These are phyloP conservation scores for Agrotis ipsilon DNA, from an alignment of 2,888 invertebrate species.

Conservation along the genomic window DNA sequence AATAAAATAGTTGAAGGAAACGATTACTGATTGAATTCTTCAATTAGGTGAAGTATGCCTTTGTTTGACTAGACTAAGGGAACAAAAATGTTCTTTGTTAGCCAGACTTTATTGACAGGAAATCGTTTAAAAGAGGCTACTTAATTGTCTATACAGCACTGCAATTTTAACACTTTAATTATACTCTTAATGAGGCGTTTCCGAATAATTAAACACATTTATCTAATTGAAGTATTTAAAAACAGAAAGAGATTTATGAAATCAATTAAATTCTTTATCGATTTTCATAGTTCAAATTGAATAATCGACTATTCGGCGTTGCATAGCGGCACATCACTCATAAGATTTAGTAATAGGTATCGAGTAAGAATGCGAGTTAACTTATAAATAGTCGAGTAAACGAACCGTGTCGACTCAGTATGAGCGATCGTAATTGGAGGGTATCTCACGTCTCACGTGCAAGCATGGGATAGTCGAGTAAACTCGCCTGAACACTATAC, in stretches of 20 bases:
- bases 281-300: slow-evolving; percentile 26
- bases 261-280: slow-evolving; percentile 31
- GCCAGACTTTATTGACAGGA: slow-evolving; percentile 36
- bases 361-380: slow-evolving; percentile 54
- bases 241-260: slow-evolving; percentile 16
- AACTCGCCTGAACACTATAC: slow-evolving; percentile 38
- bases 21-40: slow-evolving; percentile 1
- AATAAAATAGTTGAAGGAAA: neutral
- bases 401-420: slow-evolving; percentile 58
- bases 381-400: slow-evolving; percentile 60
- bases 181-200: slow-evolving; percentile 32
- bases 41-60: slow-evolving; percentile 24
- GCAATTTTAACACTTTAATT: slow-evolving; percentile 19
- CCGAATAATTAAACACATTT: slow-evolving; percentile 23
- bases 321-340: slow-evolving; percentile 47
- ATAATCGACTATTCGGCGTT: slow-evolving; percentile 35
- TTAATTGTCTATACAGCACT: slow-evolving; percentile 20
- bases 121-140: slow-evolving; percentile 17
- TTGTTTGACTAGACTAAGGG: slow-evolving; percentile 27
- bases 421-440: slow-evolving; percentile 58
- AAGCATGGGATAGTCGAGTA: slow-evolving; percentile 35
- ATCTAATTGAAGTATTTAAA: slow-evolving; percentile 24
- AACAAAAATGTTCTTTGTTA: slow-evolving; percentile 38
- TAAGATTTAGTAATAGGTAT: slow-evolving; percentile 34
- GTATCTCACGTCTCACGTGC: slow-evolving; percentile 47